Evolutionary conservation across 2,888 invertebrate species (phyloP).

Genomic region (Eupithecia vulgata): DNA sequence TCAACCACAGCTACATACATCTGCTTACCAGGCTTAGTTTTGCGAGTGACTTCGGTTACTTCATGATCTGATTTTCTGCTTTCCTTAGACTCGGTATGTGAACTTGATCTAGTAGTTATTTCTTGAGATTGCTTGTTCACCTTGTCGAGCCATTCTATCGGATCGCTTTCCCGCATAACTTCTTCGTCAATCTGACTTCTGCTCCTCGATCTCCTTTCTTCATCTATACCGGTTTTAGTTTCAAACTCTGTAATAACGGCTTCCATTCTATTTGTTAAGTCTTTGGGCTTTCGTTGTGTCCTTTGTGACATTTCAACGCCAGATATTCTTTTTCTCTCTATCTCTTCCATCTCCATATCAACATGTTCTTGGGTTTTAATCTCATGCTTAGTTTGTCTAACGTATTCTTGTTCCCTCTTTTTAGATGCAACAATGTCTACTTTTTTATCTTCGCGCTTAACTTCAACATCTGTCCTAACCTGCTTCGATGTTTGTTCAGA

Average conservation of each 20-base stretch:
- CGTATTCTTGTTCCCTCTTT: constrained; percentile 22
- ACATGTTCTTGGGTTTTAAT: constrained; percentile 27
- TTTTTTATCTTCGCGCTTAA: constrained; percentile 23
- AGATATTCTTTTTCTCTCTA: constrained; percentile 49
- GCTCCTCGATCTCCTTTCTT: constrained; percentile 60
- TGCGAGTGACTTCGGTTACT: constrained; percentile 42
- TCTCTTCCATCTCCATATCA: constrained; percentile 35
- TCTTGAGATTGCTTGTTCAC: constrained; percentile 52
- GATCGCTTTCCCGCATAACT: constrained; percentile 58
- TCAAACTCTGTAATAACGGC: constrained; percentile 75
- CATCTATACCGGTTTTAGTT: constrained; percentile 63
- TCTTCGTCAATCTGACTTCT: constrained; percentile 64
- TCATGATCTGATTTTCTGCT: constrained; percentile 52
- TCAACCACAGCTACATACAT: constrained; percentile 76
- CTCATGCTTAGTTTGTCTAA: constrained; percentile 12
- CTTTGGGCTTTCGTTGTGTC: constrained; percentile 66
- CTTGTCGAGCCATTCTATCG: constrained; percentile 65
- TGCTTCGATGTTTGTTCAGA: constrained; percentile 12
- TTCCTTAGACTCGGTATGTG: constrained; percentile 49
- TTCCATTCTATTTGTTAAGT: constrained; percentile 70
- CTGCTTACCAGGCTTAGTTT: constrained; percentile 55
- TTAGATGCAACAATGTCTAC: constrained; percentile 26
- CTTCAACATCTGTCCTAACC: constrained; percentile 19
- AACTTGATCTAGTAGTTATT: constrained; percentile 46
- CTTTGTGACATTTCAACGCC: constrained; percentile 74